phyloP scores from a whole-genome alignment of 2,113 vertebrate species.

The Craseonycteris thonglongyai region DNA sequence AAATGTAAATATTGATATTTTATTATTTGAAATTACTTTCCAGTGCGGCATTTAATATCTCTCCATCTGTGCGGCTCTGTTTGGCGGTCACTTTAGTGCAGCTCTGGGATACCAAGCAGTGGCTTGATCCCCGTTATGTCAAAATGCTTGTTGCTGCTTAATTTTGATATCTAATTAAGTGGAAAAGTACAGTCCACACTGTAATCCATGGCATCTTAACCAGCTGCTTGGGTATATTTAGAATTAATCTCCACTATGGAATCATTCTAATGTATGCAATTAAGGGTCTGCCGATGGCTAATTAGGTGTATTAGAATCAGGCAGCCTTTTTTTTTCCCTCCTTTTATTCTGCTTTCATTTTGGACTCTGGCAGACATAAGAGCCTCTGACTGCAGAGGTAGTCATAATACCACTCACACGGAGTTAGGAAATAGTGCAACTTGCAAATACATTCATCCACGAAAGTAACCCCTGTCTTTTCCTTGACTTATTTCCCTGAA shows the following conservation, averaged over 20 bases:
- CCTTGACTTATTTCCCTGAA: background rate
- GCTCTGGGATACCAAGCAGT: conserved; percentile 87
- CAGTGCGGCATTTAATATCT: conserved; percentile 98
- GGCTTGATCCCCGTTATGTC: conserved; percentile 89
- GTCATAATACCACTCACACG: conserved; percentile 48
- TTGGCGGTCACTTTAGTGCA: conserved; percentile 90
- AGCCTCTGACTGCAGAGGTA: conserved; percentile 63
- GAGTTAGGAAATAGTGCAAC: conserved; percentile 46
- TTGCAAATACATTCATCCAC: background rate
- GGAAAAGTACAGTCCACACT: conserved; percentile 94
- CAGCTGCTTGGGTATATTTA: conserved; percentile 99
- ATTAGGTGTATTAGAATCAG: conserved; percentile 99
- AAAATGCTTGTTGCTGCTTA: conserved; percentile 91
- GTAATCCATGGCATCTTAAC: conserved; percentile 94
- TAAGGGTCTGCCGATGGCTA: conserved; percentile 99
- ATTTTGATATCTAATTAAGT: conserved; percentile 97
- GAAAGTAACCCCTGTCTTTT: background rate
- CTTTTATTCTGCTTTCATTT: background rate
- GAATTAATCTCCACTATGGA: conserved; percentile 99
- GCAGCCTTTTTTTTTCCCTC: conserved; percentile 75
- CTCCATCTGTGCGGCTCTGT: conserved; percentile 97
- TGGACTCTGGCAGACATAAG: conserved; percentile 70
- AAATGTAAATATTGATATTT: conserved; percentile 99
- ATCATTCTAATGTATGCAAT: conserved; percentile 99
- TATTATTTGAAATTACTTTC: conserved; percentile 99